phyloP scores from a whole-genome alignment of 1,140 invertebrate species.

The Pogonomyrmex barbatus region DNA sequence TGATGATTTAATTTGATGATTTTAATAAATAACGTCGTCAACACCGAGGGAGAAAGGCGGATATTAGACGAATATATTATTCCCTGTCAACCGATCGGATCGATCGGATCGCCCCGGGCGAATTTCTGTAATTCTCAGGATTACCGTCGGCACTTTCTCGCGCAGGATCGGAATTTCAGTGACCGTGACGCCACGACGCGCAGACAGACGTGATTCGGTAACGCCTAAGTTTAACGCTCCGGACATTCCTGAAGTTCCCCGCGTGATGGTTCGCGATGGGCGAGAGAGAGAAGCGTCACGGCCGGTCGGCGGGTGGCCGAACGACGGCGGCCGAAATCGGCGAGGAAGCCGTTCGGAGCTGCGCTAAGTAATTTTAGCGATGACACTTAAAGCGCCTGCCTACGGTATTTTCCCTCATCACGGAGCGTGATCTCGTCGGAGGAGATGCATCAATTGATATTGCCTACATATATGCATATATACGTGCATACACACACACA shows the following conservation, averaged over 20 bases:
- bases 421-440: conserved; percentile 35
- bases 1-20: background rate
- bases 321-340: conserved; percentile 46
- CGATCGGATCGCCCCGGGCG: background rate
- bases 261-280: conserved; percentile 49
- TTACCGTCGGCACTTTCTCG: conserved; percentile 14
- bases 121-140: background rate
- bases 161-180: conserved; percentile 41
- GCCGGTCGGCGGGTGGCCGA: conserved; percentile 67
- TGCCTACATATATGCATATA: background rate
- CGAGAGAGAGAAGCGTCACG: conserved; percentile 53
- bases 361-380: conserved; percentile 79
- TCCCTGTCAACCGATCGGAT: background rate
- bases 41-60: background rate
- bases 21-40: background rate
- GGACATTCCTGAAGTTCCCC: conserved; percentile 64
- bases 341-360: conserved; percentile 45
- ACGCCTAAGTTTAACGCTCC: conserved; percentile 73
- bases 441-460: conserved; percentile 32
- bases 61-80: background rate
- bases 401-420: conserved; percentile 43
- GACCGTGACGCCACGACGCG: conserved; percentile 53
- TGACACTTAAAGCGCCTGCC: conserved; percentile 71
- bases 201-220: conserved; percentile 63
- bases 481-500: background rate